A percentile compares a stretch with the other conserved stretches of the same genome.
phyloP scores from a whole-genome alignment of 2,797 vertebrate genomes.

The Vipera latastei region DNA sequence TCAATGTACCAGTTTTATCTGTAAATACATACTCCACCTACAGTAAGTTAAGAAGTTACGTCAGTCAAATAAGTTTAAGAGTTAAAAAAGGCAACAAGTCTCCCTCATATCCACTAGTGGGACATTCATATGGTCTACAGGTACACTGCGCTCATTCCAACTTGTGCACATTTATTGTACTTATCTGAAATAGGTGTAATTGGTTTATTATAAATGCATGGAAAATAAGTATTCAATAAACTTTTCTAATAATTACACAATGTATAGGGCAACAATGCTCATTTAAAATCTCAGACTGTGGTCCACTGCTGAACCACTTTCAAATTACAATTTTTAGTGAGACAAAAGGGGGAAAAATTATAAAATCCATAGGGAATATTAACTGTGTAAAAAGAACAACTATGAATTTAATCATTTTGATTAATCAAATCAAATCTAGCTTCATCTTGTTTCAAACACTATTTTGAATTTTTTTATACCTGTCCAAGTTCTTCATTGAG shows the following conservation, averaged over 20 bases:
- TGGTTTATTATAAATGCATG: neutral
- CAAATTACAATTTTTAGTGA: neutral
- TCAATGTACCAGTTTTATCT: slow-evolving; percentile 95
- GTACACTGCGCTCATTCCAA: neutral
- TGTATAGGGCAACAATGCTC: neutral
- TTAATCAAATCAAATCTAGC: neutral
- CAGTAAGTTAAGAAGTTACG: slow-evolving; percentile 8
- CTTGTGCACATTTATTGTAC: neutral
- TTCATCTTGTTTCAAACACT: neutral
- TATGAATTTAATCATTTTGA: neutral
- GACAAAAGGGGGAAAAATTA: neutral
- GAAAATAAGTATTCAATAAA: neutral
- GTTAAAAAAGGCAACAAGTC: neutral
- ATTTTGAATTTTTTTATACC: slow-evolving; percentile 69
- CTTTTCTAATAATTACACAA: neutral
- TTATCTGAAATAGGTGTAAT: neutral
- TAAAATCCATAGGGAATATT: neutral
- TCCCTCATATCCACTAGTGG: neutral
- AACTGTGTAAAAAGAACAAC: neutral
- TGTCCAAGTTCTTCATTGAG: slow-evolving; percentile 98
- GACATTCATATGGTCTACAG: neutral
- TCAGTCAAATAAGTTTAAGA: slow-evolving; percentile 13
- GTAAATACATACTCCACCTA: slow-evolving; percentile 98
- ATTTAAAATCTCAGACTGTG: neutral
- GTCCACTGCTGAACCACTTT: neutral